These are phyloP conservation scores for Brachyhypopomus gauderio DNA, from an alignment of 2,113 vertebrate genomes.

Conservation along the genomic window DNA sequence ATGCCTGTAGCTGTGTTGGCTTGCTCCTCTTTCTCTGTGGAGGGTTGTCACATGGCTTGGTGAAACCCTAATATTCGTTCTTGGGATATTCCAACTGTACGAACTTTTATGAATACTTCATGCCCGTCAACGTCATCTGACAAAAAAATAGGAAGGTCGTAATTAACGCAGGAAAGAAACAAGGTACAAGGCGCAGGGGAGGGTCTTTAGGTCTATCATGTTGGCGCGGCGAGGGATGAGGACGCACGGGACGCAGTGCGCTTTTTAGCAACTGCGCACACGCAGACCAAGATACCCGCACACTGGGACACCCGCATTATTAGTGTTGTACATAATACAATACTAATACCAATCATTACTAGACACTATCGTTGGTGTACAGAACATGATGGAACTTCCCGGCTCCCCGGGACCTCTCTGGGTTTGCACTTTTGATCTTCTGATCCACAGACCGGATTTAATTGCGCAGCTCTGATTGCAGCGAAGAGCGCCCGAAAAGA, in stretches of 20 bases:
- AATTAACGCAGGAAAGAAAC: background rate
- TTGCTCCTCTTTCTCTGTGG: background rate
- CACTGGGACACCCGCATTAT: background rate
- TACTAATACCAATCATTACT: background rate
- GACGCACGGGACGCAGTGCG: slow-evolving; percentile 22
- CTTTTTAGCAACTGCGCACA: slow-evolving; percentile 6
- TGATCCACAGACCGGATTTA: slow-evolving; percentile 32
- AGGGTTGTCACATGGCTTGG: background rate
- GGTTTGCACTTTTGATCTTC: slow-evolving; percentile 12
- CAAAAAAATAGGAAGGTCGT: background rate
- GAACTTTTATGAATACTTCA: background rate
- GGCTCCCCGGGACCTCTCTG: slow-evolving; percentile 33
- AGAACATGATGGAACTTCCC: slow-evolving; percentile 61
- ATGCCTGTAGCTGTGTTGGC: background rate
- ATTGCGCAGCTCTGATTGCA: background rate
- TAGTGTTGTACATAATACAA: too few species aligned
- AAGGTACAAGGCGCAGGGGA: slow-evolving; percentile 47
- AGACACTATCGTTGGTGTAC: background rate
- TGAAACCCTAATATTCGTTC: background rate
- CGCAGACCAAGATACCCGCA: slow-evolving; percentile 33
- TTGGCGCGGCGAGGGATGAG: slow-evolving; percentile 25
- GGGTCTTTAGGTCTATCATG: slow-evolving; percentile 64
- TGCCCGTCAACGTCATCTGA: background rate
- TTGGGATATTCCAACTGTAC: background rate
- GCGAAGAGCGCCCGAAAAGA: slow-evolving; percentile 5